Conservation (phyloP, 1,140 invertebrate species). For the Phocides pigmalion region DNA sequence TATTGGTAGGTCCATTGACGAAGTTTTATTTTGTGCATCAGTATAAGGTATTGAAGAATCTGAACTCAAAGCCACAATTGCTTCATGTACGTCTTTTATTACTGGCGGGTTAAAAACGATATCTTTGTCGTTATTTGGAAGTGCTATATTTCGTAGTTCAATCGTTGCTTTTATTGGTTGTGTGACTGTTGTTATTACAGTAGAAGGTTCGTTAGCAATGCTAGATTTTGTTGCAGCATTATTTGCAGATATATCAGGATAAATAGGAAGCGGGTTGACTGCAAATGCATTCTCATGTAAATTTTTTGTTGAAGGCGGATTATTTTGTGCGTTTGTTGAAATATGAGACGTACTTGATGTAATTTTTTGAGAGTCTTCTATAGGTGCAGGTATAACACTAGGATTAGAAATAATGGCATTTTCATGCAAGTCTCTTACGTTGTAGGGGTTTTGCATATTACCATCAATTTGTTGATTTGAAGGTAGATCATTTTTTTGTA, state of each 20-base stretch:
- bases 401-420: background rate
- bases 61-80: background rate
- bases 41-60: background rate
- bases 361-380: background rate
- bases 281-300: background rate
- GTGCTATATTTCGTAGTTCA: background rate
- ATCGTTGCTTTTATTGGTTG: background rate
- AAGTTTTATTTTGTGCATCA: background rate
- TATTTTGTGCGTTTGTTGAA: background rate
- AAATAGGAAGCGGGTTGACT: conserved; percentile 21
- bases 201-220: background rate
- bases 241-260: background rate
- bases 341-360: background rate
- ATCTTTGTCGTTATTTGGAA: background rate
- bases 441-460: too few relatives aligned
- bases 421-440: background rate
- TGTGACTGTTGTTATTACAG: background rate
- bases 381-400: background rate
- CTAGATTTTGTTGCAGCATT: background rate
- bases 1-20: background rate
- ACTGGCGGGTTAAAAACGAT: background rate
- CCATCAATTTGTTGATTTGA: too few relatives aligned
- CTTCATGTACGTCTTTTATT: background rate
- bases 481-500: too few relatives aligned
- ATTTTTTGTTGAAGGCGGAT: background rate